Base-by-base conservation (phyloP, 2,888 invertebrate species). In the Fragum whitleyi region DNA sequence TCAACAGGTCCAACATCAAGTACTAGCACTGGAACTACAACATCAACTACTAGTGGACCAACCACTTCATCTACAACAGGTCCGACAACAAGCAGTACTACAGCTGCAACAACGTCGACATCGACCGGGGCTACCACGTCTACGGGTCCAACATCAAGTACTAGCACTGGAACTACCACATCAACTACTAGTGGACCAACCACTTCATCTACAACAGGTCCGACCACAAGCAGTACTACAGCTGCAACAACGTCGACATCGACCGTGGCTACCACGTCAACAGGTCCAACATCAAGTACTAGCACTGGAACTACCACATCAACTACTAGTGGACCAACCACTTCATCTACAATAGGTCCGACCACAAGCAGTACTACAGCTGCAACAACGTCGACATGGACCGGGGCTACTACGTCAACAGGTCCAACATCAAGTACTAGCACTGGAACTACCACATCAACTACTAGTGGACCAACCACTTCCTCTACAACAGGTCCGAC, bases 351-450 rank as follows among this genome's bases (percentile, higher is more conserved):
- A 39, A 39, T 14, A 39, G 39, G 39, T 39, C 39, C 39, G 14
- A 39, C 39, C 7, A 39, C 39, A 39, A 39, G 39, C 39, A 39
- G 39, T 39, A 39, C 39, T 39, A 14, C 14, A 39, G 39, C 39
- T 39, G 39, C 39, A 39, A 9, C 39, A 39, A 39, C 39, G 39
- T 39, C 39, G 39, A 39, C 39, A 39, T 39, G 7, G 6, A 6
- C 39, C 39, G 39, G 39, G 39, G 39, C 39, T 39, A 39, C 6
- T 9, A 28, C 61, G 16, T 61, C 61, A 55, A 55, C 6, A 21
- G 47, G 59, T 51, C 28, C 74, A 23, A 2, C 36, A 65, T 19
- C 36, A 32, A n/a, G 19, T 28, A 61, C 61, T 28, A 61, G n/a
- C 53, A 21, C n/a, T 53, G 19, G n/a, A 19, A 7, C 53, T n/a